A percentile compares a stretch with the other conserved stretches of the same genome.
phyloP scores from a whole-genome alignment of 2,888 invertebrate species.

The Dryobota labecula region DNA sequence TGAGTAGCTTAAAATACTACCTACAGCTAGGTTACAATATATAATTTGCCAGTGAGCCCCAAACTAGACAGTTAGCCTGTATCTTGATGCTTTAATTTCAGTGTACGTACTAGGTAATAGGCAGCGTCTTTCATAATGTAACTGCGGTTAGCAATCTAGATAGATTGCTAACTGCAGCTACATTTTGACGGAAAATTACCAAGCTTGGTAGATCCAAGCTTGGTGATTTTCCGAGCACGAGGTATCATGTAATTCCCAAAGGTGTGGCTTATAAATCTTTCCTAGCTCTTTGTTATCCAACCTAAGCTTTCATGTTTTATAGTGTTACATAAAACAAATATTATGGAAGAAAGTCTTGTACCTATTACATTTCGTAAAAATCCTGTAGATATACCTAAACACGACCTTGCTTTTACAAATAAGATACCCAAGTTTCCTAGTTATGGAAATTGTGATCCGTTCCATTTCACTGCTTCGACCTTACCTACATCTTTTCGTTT shows the following conservation, averaged over 20 bases:
- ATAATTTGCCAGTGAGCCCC: too few species aligned
- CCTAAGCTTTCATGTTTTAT: not conserved
- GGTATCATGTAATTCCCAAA: not conserved
- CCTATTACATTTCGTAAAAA: not conserved
- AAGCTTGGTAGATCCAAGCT: too few species aligned
- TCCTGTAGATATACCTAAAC: not conserved
- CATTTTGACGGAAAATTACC: too few species aligned
- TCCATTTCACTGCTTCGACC: constrained; percentile 4
- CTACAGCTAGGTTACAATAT: too few species aligned
- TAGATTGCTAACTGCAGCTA: too few species aligned
- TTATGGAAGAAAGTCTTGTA: constrained; percentile 1
- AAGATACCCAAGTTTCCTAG: constrained; percentile 24
- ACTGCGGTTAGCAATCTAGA: not conserved
- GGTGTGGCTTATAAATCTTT: constrained; percentile 1
- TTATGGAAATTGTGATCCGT: constrained; percentile 38
- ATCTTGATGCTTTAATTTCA: too few species aligned
- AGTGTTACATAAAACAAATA: not conserved
- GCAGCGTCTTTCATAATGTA: not conserved
- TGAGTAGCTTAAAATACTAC: too few species aligned
- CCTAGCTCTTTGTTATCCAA: not conserved
- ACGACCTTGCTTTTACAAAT: constrained; percentile 10
- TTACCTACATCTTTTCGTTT: constrained; percentile 22
- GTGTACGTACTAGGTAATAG: not conserved
- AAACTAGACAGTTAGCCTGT: too few species aligned
- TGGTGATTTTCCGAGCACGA: not conserved